Conservation (phyloP, 1,140 invertebrate species). For the Caenorhabditis briggsae region DNA sequence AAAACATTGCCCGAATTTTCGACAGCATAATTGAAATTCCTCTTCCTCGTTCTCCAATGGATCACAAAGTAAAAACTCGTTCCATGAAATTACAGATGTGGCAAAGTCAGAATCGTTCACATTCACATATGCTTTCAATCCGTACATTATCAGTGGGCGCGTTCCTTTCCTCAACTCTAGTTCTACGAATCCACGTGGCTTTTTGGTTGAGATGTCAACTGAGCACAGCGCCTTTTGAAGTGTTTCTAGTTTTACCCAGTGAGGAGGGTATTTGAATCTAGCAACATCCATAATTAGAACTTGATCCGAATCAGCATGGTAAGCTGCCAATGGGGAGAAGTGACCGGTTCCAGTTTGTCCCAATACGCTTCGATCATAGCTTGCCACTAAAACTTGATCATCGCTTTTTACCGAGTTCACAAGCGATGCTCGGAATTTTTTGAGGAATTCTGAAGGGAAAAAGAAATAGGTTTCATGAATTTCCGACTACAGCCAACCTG, state of each 20-base stretch:
- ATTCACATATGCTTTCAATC: constrained; percentile 59
- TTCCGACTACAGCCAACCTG: not conserved
- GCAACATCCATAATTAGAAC: constrained; percentile 79
- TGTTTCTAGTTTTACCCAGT: constrained; percentile 77
- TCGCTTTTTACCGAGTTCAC: constrained; percentile 64
- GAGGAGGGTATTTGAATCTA: constrained; percentile 79
- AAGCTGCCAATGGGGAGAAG: constrained; percentile 78
- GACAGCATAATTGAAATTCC: constrained; percentile 53
- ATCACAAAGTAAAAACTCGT: constrained; percentile 58
- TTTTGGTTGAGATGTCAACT: constrained; percentile 75
- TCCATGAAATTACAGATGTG: constrained; percentile 49
- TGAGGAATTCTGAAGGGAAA: constrained; percentile 61
- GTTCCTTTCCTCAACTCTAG: constrained; percentile 61
- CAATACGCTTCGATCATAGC: constrained; percentile 77
- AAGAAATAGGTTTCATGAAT: constrained; percentile 65
- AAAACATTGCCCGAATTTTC: constrained; percentile 63
- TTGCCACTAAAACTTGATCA: constrained; percentile 72
- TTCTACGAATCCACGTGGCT: constrained; percentile 63
- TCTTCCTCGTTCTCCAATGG: constrained; percentile 52
- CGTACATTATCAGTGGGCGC: constrained; percentile 65
- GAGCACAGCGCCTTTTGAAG: constrained; percentile 77
- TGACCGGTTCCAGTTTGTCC: constrained; percentile 77
- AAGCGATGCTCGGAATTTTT: constrained; percentile 58
- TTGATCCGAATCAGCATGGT: constrained; percentile 77
- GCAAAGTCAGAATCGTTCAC: constrained; percentile 64